Evolutionary conservation across 2,888 invertebrate genomes (phyloP).

Genomic region (Sinopyrophorus schimmeli): DNA sequence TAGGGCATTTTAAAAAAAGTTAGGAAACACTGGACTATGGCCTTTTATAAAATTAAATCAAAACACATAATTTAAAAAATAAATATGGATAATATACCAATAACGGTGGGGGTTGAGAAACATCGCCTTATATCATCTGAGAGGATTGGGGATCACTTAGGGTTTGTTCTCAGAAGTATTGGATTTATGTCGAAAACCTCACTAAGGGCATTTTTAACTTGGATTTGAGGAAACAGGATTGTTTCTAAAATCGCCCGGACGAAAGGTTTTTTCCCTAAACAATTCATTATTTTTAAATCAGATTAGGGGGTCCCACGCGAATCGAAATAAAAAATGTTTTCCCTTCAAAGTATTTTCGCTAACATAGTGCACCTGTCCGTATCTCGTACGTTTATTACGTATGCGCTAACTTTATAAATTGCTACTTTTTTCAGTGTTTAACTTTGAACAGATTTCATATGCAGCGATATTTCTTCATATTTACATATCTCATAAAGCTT

Average conservation of each 20-base stretch:
- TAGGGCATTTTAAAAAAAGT: no score
- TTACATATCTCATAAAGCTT: conserved; percentile 53
- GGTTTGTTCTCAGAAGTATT: conserved; percentile 28
- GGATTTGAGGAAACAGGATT: conserved; percentile 35
- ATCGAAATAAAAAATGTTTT: conserved; percentile 5
- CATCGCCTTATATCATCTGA: no score
- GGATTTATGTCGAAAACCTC: conserved; percentile 38
- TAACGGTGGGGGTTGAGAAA: conserved; percentile 10
- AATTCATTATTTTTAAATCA: conserved; percentile 26
- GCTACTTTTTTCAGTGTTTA: conserved; percentile 39
- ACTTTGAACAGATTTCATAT: conserved; percentile 52
- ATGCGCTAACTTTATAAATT: no score
- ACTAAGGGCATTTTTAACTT: conserved; percentile 39
- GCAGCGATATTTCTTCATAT: conserved; percentile 51
- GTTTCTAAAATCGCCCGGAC: conserved; percentile 27
- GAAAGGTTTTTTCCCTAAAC: conserved; percentile 18
- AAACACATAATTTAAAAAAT: no score
- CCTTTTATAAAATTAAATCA: no score
- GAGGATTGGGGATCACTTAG: conserved; percentile 32
- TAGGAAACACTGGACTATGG: no score
- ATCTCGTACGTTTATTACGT: no score
- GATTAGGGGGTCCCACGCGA: conserved; percentile 12
- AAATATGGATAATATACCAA: no score
- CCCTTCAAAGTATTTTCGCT: neutral
- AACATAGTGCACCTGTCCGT: no score